Conservation (phyloP, 2,113 vertebrate species). For the Spea bombifrons region DNA sequence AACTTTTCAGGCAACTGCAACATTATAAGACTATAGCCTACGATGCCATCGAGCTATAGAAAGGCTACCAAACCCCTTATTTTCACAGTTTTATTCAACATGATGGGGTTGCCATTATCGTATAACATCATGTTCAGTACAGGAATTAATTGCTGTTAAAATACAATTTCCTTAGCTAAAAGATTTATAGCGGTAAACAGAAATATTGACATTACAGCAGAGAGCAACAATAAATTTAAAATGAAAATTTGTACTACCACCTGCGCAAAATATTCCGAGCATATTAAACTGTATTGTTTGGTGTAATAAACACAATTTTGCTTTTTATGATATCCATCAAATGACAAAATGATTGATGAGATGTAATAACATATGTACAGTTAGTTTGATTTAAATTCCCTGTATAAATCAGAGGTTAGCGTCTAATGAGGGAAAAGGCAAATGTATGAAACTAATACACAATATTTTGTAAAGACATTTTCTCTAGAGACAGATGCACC, state of each 20-base stretch:
- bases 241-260: constrained; percentile 27
- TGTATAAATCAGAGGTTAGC: constrained; percentile 18
- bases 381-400: constrained; percentile 39
- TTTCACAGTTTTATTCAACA: too few relatives aligned
- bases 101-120: too few relatives aligned
- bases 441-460: constrained; percentile 22
- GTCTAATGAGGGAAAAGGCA: constrained; percentile 13
- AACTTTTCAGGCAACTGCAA: too few relatives aligned
- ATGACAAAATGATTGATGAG: constrained; percentile 50
- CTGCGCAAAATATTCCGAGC: constrained; percentile 50
- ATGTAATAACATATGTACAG: constrained; percentile 41
- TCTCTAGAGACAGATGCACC: background rate
- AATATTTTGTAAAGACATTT: constrained; percentile 1
- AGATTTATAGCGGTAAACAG: constrained; percentile 1
- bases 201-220: constrained; percentile 1
- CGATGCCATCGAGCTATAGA: too few relatives aligned
- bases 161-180: background rate
- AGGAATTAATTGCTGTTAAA: background rate
- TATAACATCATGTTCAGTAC: too few relatives aligned
- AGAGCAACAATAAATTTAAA: constrained; percentile 45
- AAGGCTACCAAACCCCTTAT: too few relatives aligned
- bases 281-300: constrained; percentile 49
- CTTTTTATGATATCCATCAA: constrained; percentile 52
- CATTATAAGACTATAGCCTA: too few relatives aligned
- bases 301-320: constrained; percentile 50